A percentile compares a stretch with the other conserved stretches of the same genome.
Conservation (phyloP, 2,888 invertebrate genomes). For the Epistrophella euchroma region DNA sequence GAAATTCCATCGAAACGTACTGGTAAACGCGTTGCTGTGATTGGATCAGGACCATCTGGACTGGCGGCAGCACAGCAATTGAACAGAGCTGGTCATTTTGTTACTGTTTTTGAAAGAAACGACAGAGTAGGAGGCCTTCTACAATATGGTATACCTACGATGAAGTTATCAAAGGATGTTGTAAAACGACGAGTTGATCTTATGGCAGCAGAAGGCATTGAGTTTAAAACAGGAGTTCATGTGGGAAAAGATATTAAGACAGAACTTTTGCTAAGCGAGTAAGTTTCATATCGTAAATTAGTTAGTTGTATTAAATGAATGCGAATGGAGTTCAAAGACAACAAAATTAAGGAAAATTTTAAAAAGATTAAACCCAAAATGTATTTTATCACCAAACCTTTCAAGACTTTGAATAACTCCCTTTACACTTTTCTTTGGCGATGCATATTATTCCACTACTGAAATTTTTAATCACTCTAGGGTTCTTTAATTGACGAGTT, state of each 20-base stretch:
- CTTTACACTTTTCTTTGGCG: too few species aligned
- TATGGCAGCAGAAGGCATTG: conserved; percentile 94
- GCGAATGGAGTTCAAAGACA: too few species aligned
- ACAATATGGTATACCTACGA: conserved; percentile 99
- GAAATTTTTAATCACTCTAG: too few species aligned
- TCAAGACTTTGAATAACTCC: too few species aligned
- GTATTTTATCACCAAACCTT: too few species aligned
- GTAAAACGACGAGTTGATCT: conserved; percentile 95
- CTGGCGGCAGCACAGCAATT: conserved; percentile 98
- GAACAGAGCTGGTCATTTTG: conserved; percentile 96
- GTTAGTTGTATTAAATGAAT: too few species aligned
- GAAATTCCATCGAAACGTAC: conserved; percentile 90
- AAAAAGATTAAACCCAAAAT: too few species aligned
- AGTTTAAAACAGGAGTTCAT: conserved; percentile 94
- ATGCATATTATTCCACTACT: too few species aligned
- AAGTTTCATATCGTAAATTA: conserved; percentile 80
- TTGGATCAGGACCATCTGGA: conserved; percentile 97
- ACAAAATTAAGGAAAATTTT: too few species aligned
- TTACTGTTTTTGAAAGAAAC: conserved; percentile 98
- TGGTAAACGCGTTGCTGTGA: conserved; percentile 93
- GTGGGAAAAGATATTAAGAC: conserved; percentile 96
- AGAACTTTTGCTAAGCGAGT: conserved; percentile 87
- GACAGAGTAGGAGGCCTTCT: conserved; percentile 97
- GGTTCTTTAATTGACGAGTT: too few species aligned
- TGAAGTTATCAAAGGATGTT: conserved; percentile 98